Evolutionary conservation across 2,888 invertebrate species (phyloP), one percentile per base, ranked within the genome.

Genomic region (Drosophila mulleri): DNA sequence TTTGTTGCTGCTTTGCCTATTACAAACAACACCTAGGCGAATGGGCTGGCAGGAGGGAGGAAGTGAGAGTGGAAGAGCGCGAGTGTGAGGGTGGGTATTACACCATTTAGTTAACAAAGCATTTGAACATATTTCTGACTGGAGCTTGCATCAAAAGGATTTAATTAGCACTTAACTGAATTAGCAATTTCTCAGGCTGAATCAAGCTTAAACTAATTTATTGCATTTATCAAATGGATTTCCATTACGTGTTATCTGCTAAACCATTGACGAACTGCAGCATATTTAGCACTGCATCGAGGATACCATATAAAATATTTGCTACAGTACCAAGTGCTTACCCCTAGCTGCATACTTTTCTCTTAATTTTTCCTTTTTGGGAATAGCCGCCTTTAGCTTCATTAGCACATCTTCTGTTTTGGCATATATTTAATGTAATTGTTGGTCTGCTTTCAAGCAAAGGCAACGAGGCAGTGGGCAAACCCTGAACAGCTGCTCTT

Each of bases 381-480:
- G 23, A 4, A 14, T 14, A 11, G 11, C 32, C 32, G 32, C 35
- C 58, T 23, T 5, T 16, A 68, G 42, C 23, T 58, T 67, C 42
- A 73, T 77, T 58, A 76, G 63, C 53, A 54, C 39, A 54, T 66
- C 47, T 59, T 66, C 7, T 60, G 72, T 83, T 65, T 70, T 70
- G 68, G 56, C 61, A 7, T 69, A 61, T 70, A 64, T 73, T 67
- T 80, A 70, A 74, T 82, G 73, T 68, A 76, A 75, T 73, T 72
- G 61, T 23, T 61, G 44, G 26, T 53, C 44, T 58, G 71, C 68
- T 69, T 64, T 59, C 66, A 58, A 68, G 66, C 45, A 70, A 59
- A 39, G 53, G 20, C 70, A 42, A 56, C 41, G 63, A 82, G 59
- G 63, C 68, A 75, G 72, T 80, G 72, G 29, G 63, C 50, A 47